Evolutionary conservation across 2,888 invertebrate species (phyloP).

Genomic region (Malachius bipustulatus): DNA sequence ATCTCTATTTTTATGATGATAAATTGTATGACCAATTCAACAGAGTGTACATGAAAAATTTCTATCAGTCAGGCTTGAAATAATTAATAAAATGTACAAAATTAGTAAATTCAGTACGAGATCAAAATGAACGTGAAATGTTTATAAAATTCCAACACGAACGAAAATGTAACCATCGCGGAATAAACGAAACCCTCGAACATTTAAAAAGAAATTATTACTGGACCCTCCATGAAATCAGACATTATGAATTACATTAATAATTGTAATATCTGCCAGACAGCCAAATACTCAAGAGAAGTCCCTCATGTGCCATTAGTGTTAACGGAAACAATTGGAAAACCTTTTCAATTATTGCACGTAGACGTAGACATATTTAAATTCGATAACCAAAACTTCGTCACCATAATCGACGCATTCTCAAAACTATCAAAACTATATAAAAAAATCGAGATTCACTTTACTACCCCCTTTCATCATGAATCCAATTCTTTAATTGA

Average conservation of each 20-base stretch:
- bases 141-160: neutral
- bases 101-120: neutral
- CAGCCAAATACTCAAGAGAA: neutral
- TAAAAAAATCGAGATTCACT: neutral
- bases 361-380: conserved; percentile 2
- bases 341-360: neutral
- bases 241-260: conserved; percentile 1
- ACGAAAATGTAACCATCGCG: neutral
- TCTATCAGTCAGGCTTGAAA: no score
- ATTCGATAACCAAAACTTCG: neutral
- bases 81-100: neutral
- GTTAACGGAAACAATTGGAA: neutral
- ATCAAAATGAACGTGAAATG: neutral
- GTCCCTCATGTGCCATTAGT: conserved; percentile 2
- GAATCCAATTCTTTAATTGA: neutral
- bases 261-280: neutral
- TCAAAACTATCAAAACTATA: conserved; percentile 1
- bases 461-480: neutral
- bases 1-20: no score
- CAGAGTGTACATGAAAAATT: no score
- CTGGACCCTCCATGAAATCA: neutral
- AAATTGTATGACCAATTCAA: no score
- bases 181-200: neutral
- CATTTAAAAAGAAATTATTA: conserved; percentile 2
- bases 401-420: neutral